A percentile compares a stretch with the other conserved stretches of the same genome.
These are phyloP conservation scores for Acanthaster planci DNA, from an alignment of 35 echinoderm and acorn worm species.

Conservation along the genomic window DNA sequence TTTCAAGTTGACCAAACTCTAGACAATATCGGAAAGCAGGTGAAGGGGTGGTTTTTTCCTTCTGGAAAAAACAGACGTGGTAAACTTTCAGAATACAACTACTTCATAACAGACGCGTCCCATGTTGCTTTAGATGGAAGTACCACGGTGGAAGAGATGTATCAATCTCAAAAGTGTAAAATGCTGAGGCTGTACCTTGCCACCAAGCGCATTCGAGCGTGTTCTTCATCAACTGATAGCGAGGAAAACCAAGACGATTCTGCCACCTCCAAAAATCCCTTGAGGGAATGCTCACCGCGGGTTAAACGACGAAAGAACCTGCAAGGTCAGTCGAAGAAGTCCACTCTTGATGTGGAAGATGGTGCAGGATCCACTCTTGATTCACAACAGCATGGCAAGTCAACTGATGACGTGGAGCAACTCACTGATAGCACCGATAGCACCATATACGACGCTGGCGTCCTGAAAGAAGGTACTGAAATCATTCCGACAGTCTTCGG, in stretches of 20 bases:
- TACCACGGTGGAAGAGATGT: slow-evolving; percentile 3
- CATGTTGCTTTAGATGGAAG: slow-evolving; percentile 27
- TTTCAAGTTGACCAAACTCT: slow-evolving; percentile 8
- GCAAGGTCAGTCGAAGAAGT: not conserved
- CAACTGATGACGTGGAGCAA: not conserved
- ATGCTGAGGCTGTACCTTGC: slow-evolving; percentile 26
- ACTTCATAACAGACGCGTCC: slow-evolving; percentile 30
- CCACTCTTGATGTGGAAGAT: not conserved
- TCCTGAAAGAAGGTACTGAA: too few relatives aligned
- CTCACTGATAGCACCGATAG: not conserved
- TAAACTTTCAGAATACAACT: slow-evolving; percentile 33
- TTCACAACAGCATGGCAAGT: not conserved
- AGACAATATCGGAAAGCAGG: not conserved
- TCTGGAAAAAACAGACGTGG: slow-evolving; percentile 36
- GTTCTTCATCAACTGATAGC: not conserved
- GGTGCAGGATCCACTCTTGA: too few relatives aligned
- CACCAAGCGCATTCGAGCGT: slow-evolving; percentile 4
- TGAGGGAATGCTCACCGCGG: not conserved
- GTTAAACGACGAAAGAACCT: slow-evolving; percentile 24
- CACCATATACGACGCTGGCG: not conserved
- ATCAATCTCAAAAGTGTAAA: slow-evolving; percentile 32
- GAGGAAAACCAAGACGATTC: not conserved
- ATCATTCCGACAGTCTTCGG: too few relatives aligned
- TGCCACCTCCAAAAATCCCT: slow-evolving; percentile 6
- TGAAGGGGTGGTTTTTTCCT: slow-evolving; percentile 43